Conservation (phyloP, 2,888 invertebrate genomes). For the Dicyrtoma fusca region DNA sequence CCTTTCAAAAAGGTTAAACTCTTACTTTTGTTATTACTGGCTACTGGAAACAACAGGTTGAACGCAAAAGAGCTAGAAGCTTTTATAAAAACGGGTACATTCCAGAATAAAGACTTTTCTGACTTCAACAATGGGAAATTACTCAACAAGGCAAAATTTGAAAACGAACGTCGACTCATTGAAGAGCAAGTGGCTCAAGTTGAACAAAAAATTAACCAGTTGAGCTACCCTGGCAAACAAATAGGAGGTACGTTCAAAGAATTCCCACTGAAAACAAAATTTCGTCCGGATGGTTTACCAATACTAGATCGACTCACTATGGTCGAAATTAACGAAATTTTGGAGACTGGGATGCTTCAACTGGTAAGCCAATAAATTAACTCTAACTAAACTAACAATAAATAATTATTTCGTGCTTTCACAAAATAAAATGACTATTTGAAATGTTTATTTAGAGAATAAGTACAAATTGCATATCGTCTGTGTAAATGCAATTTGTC, state of each 20-base stretch:
- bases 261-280: neutral
- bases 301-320: slow-evolving; percentile 9
- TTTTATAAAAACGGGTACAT: neutral
- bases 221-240: neutral
- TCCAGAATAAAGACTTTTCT: too few species aligned
- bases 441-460: too few species aligned
- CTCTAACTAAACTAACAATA: too few species aligned
- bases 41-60: neutral
- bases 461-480: too few species aligned
- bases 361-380: too few species aligned
- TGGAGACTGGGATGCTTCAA: neutral
- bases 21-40: too few species aligned
- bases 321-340: neutral
- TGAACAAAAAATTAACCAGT: neutral
- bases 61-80: slow-evolving; percentile 12
- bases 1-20: too few species aligned
- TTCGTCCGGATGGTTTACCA: neutral
- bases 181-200: neutral
- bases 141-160: neutral
- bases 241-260: too few species aligned
- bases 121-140: neutral
- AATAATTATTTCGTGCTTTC: too few species aligned
- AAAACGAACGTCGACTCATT: neutral
- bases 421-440: too few species aligned
- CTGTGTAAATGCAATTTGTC: too few species aligned